Evolutionary conservation across 2,113 vertebrate species (phyloP).

Genomic region (Limanda limanda): DNA sequence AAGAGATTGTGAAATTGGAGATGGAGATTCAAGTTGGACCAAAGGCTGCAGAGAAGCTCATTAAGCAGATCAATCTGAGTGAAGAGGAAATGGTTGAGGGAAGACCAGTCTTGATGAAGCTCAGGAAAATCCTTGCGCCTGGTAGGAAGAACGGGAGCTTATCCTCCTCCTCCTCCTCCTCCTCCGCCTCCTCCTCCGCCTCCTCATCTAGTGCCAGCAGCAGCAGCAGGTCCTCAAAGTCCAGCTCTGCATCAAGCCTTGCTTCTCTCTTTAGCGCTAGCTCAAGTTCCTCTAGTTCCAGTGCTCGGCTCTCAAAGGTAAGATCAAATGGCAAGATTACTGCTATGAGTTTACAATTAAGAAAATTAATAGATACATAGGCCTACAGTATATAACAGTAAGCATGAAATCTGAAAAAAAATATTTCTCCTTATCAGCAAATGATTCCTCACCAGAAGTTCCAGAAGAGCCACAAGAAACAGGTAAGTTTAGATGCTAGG

Average conservation of each 20-base stretch:
- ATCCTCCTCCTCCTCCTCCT: constrained; percentile 51
- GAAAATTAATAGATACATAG: neutral
- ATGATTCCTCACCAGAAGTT: constrained; percentile 38
- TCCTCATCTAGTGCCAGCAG: constrained; percentile 29
- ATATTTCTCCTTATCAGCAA: constrained; percentile 40
- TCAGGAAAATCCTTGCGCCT: constrained; percentile 79
- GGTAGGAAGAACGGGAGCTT: constrained; percentile 36
- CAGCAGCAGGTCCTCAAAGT: constrained; percentile 23
- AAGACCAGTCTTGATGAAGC: constrained; percentile 74
- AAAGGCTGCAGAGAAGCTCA: constrained; percentile 81
- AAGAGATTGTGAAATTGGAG: constrained; percentile 82
- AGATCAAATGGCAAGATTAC: neutral
- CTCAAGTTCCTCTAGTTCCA: constrained; percentile 70
- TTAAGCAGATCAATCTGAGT: constrained; percentile 68
- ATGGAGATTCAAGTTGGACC: constrained; percentile 83
- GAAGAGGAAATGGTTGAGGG: constrained; percentile 57
- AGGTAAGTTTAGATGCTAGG: constrained; percentile 32
- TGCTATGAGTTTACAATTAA: neutral
- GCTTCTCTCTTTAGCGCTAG: constrained; percentile 60
- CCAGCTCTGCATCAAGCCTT: constrained; percentile 64
- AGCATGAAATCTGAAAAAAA: constrained; percentile 12
- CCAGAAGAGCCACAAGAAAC: constrained; percentile 54
- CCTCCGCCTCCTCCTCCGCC: constrained; percentile 52
- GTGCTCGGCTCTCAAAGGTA: constrained; percentile 47
- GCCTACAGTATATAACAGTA: neutral